Base-by-base conservation (phyloP, 2,113 vertebrate genomes). In the Alligator mississippiensis region DNA sequence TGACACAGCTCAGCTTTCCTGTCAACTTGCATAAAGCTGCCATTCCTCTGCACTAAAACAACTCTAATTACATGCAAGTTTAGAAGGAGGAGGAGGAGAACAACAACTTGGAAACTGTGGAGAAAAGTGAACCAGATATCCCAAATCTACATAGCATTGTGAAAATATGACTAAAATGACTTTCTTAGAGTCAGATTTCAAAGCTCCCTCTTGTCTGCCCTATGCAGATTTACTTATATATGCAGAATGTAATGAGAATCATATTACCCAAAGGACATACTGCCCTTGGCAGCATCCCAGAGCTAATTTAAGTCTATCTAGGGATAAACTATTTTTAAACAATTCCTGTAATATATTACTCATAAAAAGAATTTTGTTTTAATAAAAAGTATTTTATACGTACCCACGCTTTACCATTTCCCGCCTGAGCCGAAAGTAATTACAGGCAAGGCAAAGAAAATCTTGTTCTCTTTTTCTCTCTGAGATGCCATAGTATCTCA, bases 271-370 rank as follows among this genome's bases (percentile, higher is more conserved):
- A 72, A 57, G n/a, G 72, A 88, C 2, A 55, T 92, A 55, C 27
- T 80, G 83, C 57, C 78, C 34, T 89, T 95, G 70, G 47, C 62
- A 88, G 47, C 91, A 13, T 88, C 64, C 59, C 57, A 77, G 47
- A 78, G 15, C 34, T 84, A 57, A 89, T 89, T n/a, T 13, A 84
- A 77, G 93, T 93, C 85, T 92, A 18, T 82, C 62, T 59, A 18
- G 75, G 47, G 70, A 34, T 90, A 89, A 80, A 34, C 17, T 80
- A 18, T 24, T 93, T 93, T 95, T 87, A 6, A 11, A n/a, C 34
- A 88, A 12, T 80, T 91, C 66, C 81, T 90, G 2, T 85, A 57
- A 58, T 30, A 34, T 34, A 14, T 62, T 85, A 89, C 30, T 57
- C 11, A 28, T 3, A 62, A 6, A 84, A 90, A 82, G 58, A 60